Percentiles rank a stretch among this genome's conserved stretches.
phyloP scores from a whole-genome alignment of 2,797 vertebrate genomes.

The Astyanax mexicanus region DNA sequence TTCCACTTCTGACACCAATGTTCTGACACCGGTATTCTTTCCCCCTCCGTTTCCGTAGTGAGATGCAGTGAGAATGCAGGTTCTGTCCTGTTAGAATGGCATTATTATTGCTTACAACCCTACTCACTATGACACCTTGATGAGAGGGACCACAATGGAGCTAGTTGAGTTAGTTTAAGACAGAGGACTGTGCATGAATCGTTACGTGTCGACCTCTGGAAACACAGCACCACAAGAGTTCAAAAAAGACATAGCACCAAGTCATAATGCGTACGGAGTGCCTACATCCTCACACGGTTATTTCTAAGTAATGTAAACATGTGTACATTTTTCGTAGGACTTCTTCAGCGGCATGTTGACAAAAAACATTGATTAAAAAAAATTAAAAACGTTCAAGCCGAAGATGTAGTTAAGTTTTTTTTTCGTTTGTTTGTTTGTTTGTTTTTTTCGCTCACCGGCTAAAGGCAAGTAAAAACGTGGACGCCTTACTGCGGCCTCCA shows the following conservation, averaged over 20 bases:
- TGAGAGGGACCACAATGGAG: constrained; percentile 66
- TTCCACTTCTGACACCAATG: background rate
- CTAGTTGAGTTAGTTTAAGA: constrained; percentile 69
- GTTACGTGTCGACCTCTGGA: constrained; percentile 72
- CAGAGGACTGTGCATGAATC: constrained; percentile 70
- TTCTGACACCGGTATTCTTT: too few relatives aligned
- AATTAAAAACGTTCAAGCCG: constrained; percentile 71
- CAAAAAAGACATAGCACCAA: constrained; percentile 83
- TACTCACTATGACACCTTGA: constrained; percentile 74
- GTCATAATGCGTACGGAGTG: constrained; percentile 79
- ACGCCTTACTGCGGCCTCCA: constrained; percentile 43
- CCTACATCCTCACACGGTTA: constrained; percentile 77
- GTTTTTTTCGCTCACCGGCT: constrained; percentile 67
- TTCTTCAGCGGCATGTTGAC: constrained; percentile 71
- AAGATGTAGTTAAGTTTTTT: constrained; percentile 53
- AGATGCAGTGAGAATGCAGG: constrained; percentile 49
- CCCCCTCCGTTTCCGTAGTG: constrained; percentile 7
- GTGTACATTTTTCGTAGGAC: constrained; percentile 47
- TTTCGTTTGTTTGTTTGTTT: background rate
- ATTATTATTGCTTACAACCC: constrained; percentile 65
- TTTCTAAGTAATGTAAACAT: constrained; percentile 81
- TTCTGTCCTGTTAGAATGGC: constrained; percentile 49
- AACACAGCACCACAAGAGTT: constrained; percentile 85
- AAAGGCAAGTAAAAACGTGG: constrained; percentile 70
- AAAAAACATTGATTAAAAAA: constrained; percentile 57